Conservation (phyloP, 2,113 vertebrate species). For the Ibidorhyncha struthersii region DNA sequence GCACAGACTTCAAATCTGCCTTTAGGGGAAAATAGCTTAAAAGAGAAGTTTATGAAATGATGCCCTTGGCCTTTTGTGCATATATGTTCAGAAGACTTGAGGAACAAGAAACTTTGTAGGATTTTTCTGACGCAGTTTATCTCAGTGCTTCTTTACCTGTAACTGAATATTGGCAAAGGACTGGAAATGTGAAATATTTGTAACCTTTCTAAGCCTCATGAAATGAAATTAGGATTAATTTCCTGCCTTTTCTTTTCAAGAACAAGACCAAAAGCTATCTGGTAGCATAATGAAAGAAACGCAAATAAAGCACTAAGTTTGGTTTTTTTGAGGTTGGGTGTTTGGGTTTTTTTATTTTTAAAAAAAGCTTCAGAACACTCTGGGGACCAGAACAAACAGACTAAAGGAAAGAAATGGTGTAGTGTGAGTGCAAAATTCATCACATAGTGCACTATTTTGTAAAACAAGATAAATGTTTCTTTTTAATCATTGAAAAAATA, state of each 20-base stretch:
- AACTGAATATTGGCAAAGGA: neutral
- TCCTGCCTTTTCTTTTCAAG: neutral
- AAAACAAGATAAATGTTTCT: neutral
- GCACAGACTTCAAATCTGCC: neutral
- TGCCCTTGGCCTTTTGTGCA: neutral
- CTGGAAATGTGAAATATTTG: neutral
- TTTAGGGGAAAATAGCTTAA: neutral
- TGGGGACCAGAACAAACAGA: neutral
- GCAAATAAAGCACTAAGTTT: neutral
- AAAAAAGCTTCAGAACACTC: neutral
- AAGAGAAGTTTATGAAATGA: neutral
- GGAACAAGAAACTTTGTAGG: neutral
- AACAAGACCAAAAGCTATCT: neutral
- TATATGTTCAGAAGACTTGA: neutral
- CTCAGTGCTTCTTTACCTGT: neutral
- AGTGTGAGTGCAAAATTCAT: neutral
- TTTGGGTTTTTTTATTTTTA: no score
- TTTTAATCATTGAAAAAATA: neutral
- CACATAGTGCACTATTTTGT: neutral
- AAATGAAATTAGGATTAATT: neutral
- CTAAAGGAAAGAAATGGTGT: neutral
- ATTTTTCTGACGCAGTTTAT: neutral
- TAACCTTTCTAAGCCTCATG: neutral
- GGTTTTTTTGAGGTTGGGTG: fast-evolving
- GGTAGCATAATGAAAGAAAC: neutral